phyloP scores from a whole-genome alignment of 1,140 invertebrate genomes.

The Cyclina sinensis region DNA sequence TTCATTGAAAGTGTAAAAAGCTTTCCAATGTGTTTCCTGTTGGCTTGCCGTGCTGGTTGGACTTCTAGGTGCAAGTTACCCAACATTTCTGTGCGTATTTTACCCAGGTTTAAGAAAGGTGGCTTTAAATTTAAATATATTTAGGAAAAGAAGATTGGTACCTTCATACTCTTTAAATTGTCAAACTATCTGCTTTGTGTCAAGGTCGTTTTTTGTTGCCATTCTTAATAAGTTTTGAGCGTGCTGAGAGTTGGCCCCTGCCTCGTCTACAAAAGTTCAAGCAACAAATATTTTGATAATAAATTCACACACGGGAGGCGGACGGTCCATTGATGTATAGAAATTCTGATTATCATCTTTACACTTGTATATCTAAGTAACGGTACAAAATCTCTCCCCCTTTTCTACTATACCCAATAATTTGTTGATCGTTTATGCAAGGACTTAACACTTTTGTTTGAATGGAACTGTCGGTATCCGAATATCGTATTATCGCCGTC shows the following conservation, averaged over 20 bases:
- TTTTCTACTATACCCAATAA: conserved; percentile 47
- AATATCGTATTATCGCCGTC: conserved; percentile 38
- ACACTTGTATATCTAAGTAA: conserved; percentile 45
- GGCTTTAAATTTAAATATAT: too few relatives aligned
- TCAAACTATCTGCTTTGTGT: too few relatives aligned
- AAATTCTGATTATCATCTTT: conserved; percentile 30
- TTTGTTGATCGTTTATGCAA: conserved; percentile 60
- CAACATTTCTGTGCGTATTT: too few relatives aligned
- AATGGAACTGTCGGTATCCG: neutral
- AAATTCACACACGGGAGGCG: conserved; percentile 24
- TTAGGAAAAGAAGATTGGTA: too few relatives aligned
- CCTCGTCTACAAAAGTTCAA: neutral
- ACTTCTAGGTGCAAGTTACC: too few relatives aligned
- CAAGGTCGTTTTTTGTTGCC: too few relatives aligned
- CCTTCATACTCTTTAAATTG: too few relatives aligned
- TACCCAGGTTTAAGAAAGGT: too few relatives aligned
- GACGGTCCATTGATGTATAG: neutral
- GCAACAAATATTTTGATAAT: conserved; percentile 59
- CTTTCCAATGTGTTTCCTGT: too few relatives aligned
- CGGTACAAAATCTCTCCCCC: conserved; percentile 28
- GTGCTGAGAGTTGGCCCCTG: neutral
- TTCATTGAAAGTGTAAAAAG: too few relatives aligned
- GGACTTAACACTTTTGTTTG: conserved; percentile 44
- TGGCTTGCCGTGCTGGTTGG: too few relatives aligned
- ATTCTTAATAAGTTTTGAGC: neutral